Evolutionary conservation across 2,888 invertebrate species (phyloP).

Genomic region (Xylota segnis): DNA sequence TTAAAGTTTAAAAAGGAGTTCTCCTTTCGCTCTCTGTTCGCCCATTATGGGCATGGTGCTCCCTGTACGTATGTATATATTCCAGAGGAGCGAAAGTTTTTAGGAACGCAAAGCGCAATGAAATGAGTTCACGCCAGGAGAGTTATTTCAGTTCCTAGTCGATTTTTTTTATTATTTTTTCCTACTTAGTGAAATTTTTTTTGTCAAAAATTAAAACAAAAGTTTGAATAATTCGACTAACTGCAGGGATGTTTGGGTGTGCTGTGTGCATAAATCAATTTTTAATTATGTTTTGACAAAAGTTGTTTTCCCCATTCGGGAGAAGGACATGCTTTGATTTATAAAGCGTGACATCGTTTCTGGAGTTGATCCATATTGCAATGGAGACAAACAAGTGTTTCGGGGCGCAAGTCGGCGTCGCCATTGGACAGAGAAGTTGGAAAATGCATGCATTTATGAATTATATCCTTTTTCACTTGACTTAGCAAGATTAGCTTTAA

Average conservation of each 20-base stretch:
- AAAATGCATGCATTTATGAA: too few species aligned
- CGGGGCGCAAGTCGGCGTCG: too few species aligned
- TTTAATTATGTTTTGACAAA: not conserved
- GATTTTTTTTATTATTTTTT: not conserved
- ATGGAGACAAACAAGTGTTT: too few species aligned
- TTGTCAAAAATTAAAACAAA: slow-evolving; percentile 9
- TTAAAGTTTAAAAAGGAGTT: slow-evolving; percentile 41
- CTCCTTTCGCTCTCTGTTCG: not conserved
- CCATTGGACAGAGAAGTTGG: too few species aligned
- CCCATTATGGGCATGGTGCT: not conserved
- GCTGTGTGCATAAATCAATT: slow-evolving; percentile 5
- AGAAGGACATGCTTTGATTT: not conserved
- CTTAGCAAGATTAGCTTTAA: too few species aligned
- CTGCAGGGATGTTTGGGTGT: not conserved
- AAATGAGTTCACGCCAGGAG: slow-evolving; percentile 38
- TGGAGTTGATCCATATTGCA: too few species aligned
- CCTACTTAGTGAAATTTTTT: not conserved
- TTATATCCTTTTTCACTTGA: too few species aligned
- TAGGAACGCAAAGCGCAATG: slow-evolving; percentile 29
- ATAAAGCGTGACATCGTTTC: not conserved
- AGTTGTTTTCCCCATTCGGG: not conserved
- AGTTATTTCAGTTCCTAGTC: not conserved
- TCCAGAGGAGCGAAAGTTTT: slow-evolving; percentile 1
- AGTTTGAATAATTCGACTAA: slow-evolving; percentile 14
- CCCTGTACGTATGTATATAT: not conserved